phyloP scores from a whole-genome alignment of 1,140 invertebrate species.

The Aphis craccivora region DNA sequence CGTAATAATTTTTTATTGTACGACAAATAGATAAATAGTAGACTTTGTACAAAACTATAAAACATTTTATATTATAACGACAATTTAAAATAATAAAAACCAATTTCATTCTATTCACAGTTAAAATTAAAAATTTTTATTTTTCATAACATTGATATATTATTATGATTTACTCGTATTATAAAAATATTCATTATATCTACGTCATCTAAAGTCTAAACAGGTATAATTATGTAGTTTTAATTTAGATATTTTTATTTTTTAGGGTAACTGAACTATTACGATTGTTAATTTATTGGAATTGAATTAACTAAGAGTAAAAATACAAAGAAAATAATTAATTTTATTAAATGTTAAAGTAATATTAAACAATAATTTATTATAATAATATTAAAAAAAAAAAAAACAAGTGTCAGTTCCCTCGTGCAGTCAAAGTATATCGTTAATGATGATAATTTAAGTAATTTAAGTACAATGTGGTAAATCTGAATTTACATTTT shows the following conservation, averaged over 20 bases:
- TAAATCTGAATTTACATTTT: constrained; percentile 4
- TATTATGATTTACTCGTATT: too few species aligned
- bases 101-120: too few species aligned
- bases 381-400: background rate
- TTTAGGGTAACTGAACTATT: background rate
- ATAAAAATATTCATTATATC: background rate
- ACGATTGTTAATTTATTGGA: background rate
- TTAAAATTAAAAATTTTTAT: background rate
- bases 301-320: background rate
- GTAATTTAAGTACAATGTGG: background rate
- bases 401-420: background rate
- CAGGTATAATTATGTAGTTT: background rate
- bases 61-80: background rate
- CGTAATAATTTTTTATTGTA: too few species aligned
- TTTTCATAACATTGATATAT: background rate
- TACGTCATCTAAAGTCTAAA: background rate
- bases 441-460: background rate
- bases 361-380: background rate
- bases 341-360: background rate
- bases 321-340: background rate
- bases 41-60: background rate
- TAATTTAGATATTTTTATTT: background rate
- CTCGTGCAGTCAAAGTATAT: background rate
- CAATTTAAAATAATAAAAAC: too few species aligned
- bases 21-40: background rate